Percentiles rank a stretch among this genome's conserved stretches.
Conservation (phyloP, 2,113 vertebrate genomes). For the Tachysurus vachellii region DNA sequence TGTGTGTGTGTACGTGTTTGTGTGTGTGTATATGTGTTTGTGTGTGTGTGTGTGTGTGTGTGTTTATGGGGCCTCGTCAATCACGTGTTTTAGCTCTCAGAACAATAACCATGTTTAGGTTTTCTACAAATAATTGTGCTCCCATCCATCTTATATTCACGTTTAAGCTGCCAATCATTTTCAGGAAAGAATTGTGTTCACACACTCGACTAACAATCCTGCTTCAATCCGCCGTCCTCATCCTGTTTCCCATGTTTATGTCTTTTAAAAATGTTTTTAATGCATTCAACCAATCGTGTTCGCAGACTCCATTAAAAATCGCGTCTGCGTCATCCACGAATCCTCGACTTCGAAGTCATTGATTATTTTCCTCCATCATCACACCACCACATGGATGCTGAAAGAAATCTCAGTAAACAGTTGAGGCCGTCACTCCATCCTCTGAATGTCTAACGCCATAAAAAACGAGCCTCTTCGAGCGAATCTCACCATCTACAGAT, state of each 20-base stretch:
- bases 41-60: neutral
- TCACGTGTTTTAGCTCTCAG: neutral
- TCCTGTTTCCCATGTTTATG: too few relatives aligned
- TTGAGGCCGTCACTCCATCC: neutral
- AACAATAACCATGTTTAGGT: neutral
- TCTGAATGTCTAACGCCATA: neutral
- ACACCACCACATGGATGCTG: too few relatives aligned
- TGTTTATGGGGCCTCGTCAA: neutral
- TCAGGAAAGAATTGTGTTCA: neutral
- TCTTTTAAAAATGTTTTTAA: too few relatives aligned
- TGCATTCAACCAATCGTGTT: neutral
- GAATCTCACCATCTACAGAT: neutral
- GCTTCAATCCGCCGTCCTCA: too few relatives aligned
- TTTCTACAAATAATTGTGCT: neutral
- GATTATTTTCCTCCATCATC: neutral
- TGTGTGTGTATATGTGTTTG: too few relatives aligned
- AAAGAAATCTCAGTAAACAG: neutral
- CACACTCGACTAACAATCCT: neutral
- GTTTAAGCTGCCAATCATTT: too few relatives aligned
- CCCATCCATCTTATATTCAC: neutral
- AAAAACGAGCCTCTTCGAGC: neutral
- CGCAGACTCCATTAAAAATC: neutral
- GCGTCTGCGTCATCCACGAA: too few relatives aligned
- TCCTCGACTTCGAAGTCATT: neutral
- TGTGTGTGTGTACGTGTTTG: too few relatives aligned